Evolutionary conservation across 2,113 vertebrate genomes (phyloP).

Genomic region (Shinisaurus crocodilurus): DNA sequence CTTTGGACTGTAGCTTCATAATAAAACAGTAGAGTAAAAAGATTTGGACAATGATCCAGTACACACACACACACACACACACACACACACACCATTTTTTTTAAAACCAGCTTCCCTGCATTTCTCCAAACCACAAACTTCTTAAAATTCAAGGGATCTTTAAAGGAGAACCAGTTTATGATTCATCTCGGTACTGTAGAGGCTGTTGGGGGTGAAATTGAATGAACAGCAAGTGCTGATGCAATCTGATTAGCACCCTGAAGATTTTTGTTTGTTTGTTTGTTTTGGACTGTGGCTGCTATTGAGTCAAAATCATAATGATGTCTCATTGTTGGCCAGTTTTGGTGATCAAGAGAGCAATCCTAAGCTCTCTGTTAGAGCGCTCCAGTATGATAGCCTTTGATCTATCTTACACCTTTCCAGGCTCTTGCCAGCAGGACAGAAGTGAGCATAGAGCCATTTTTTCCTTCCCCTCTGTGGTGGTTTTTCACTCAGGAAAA

Average conservation of each 20-base stretch:
- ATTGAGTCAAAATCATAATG: slow-evolving; percentile 31
- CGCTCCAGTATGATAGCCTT: no score
- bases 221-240: not conserved
- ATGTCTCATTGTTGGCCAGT: slow-evolving; percentile 47
- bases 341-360: not conserved
- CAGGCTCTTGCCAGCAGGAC: no score
- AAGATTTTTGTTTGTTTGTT: not conserved
- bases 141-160: not conserved
- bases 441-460: no score
- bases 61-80: not conserved
- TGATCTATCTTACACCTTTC: no score
- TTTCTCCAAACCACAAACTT: not conserved
- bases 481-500: no score
- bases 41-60: not conserved
- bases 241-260: not conserved
- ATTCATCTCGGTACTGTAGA: not conserved
- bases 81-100: not conserved
- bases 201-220: not conserved
- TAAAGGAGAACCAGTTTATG: not conserved
- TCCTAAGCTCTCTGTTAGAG: no score
- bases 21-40: not conserved
- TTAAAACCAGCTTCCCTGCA: not conserved
- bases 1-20: not conserved
- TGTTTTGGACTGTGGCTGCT: not conserved
- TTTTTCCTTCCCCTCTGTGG: no score